These are phyloP conservation scores for Dichetophora obliterata DNA, from an alignment of 2,888 invertebrate genomes.

Conservation along the genomic window DNA sequence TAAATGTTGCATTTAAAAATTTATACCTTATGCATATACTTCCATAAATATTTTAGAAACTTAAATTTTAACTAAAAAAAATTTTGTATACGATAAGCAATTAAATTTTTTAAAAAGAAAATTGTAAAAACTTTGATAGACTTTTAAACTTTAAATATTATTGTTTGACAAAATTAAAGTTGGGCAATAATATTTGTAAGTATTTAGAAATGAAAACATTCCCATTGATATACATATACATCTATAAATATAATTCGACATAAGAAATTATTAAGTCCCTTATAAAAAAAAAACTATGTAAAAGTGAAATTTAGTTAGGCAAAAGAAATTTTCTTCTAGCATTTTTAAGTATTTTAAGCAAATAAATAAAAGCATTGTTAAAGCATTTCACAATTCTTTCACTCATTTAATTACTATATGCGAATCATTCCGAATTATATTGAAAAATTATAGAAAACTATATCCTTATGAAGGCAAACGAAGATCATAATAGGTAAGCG, in stretches of 20 bases:
- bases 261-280: background rate
- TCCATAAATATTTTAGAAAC: constrained; percentile 33
- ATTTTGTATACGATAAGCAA: constrained; percentile 57
- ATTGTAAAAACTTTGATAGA: constrained; percentile 44
- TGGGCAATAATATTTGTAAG: constrained; percentile 34
- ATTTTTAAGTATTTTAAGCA: no score
- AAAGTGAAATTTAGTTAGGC: constrained; percentile 12
- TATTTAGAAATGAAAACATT: constrained; percentile 49
- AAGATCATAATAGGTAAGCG: no score
- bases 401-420: no score
- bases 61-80: constrained; percentile 44
- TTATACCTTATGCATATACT: constrained; percentile 25
- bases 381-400: no score
- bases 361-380: no score
- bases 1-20: constrained; percentile 55
- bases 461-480: no score
- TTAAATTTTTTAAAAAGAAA: constrained; percentile 45
- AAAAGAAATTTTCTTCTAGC: background rate
- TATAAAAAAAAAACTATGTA: background rate
- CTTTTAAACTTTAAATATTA: constrained; percentile 41
- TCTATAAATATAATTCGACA: background rate
- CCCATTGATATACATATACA: constrained; percentile 52
- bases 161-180: constrained; percentile 20
- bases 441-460: no score
- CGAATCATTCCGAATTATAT: no score